Conservation (phyloP, 2,113 vertebrate genomes). For the Acrocephalus arundinaceus region DNA sequence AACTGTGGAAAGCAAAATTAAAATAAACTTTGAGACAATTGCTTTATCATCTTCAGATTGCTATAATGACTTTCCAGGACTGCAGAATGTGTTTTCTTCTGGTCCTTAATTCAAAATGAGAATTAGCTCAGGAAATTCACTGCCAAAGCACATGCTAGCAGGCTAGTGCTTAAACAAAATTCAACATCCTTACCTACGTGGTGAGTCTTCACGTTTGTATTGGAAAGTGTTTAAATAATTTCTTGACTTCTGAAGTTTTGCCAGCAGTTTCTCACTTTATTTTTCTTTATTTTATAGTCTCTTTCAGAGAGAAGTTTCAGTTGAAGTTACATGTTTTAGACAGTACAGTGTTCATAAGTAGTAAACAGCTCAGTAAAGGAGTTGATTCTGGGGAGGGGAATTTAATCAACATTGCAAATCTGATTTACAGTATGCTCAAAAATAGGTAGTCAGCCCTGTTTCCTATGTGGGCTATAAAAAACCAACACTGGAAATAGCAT, state of each 20-base stretch:
- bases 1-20: conserved; percentile 54
- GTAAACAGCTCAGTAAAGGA: neutral
- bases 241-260: neutral
- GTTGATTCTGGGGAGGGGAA: neutral
- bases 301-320: neutral
- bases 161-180: neutral
- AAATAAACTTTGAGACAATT: conserved; percentile 67
- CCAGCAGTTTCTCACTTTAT: neutral
- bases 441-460: conserved; percentile 9
- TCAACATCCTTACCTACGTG: neutral
- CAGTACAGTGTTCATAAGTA: neutral
- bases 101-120: conserved; percentile 40
- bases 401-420: neutral
- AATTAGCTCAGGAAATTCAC: neutral
- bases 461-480: conserved; percentile 17
- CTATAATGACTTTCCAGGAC: conserved; percentile 52
- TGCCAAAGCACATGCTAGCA: neutral
- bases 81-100: conserved; percentile 38
- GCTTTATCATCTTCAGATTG: conserved; percentile 49
- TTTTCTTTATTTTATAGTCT: neutral
- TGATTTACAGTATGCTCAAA: neutral
- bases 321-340: neutral
- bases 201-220: neutral
- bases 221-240: conserved; percentile 24
- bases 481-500: neutral